These are phyloP conservation scores for Pollicipes pollicipes DNA, from an alignment of 1,140 invertebrate genomes.

Conservation along the genomic window DNA sequence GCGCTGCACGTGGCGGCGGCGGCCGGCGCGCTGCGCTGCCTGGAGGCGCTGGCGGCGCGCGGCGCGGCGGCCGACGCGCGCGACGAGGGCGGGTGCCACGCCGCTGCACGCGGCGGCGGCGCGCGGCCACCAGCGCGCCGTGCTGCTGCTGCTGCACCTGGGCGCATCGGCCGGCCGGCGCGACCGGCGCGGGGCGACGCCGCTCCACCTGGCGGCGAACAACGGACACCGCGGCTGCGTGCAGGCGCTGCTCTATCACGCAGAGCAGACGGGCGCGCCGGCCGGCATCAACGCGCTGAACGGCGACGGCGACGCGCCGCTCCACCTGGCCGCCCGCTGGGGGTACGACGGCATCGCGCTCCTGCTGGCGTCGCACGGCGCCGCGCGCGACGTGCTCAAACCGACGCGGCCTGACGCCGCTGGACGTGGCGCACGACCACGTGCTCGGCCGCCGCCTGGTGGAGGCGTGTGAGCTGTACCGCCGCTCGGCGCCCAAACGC, in stretches of 20 bases:
- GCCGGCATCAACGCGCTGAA: slow-evolving; percentile 46
- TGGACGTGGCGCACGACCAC: slow-evolving; percentile 46
- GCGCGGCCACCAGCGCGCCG: slow-evolving; percentile 57
- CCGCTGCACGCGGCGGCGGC: slow-evolving; percentile 54
- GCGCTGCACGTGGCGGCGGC: slow-evolving; percentile 54
- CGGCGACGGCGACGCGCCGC: slow-evolving; percentile 50
- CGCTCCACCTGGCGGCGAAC: slow-evolving; percentile 51
- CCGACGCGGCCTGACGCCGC: slow-evolving; percentile 40
- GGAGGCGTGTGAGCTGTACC: slow-evolving; percentile 11
- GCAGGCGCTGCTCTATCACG: slow-evolving; percentile 62
- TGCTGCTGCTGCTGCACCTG: slow-evolving; percentile 40
- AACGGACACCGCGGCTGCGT: slow-evolving; percentile 61
- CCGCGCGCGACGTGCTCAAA: slow-evolving; percentile 39
- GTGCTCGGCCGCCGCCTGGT: slow-evolving; percentile 38
- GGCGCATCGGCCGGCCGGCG: slow-evolving; percentile 34
- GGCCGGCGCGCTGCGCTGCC: slow-evolving; percentile 46
- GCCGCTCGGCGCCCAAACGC: background rate
- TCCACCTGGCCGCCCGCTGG: slow-evolving; percentile 60
- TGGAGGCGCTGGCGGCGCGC: slow-evolving; percentile 45
- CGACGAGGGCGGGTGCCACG: slow-evolving; percentile 47
- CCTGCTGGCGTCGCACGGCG: slow-evolving; percentile 49
- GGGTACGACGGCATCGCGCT: slow-evolving; percentile 52
- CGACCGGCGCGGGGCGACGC: slow-evolving; percentile 54
- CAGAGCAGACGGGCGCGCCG: slow-evolving; percentile 39
- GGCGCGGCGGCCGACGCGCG: slow-evolving; percentile 42